Percentiles rank a stretch among this genome's conserved stretches.
Evolutionary conservation across 2,888 invertebrate species (phyloP).

Genomic region (Thera obeliscata): DNA sequence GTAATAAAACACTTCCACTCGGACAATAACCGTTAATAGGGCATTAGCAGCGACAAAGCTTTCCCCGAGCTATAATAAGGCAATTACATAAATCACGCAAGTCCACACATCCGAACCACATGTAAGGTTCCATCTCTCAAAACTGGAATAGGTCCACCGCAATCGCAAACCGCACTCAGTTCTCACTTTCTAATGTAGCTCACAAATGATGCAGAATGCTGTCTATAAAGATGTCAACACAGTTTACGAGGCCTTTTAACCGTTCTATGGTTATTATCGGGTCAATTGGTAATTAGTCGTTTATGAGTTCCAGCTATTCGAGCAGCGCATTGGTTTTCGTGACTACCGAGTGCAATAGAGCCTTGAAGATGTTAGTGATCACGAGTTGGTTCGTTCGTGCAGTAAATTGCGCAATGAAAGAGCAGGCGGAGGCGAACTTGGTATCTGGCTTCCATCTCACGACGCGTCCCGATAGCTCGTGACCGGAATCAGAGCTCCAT

Average conservation of each 20-base stretch:
- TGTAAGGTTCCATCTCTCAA: conserved; percentile 38
- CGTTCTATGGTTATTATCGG: conserved; percentile 27
- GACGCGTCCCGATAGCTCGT: conserved; percentile 64
- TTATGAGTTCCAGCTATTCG: conserved; percentile 8
- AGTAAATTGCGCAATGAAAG: conserved; percentile 78
- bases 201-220: conserved; percentile 47
- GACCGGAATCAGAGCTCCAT: conserved; percentile 55
- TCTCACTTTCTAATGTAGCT: conserved; percentile 56
- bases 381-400: conserved; percentile 67
- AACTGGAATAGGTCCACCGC: conserved; percentile 44
- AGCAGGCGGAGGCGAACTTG: conserved; percentile 58
- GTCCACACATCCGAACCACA: conserved; percentile 34
- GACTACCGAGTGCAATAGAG: conserved; percentile 63
- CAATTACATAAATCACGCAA: conserved; percentile 52
- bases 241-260: conserved; percentile 40
- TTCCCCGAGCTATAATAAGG: conserved; percentile 62
- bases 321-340: conserved; percentile 59
- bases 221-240: conserved; percentile 59
- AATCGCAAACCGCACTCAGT: conserved; percentile 53
- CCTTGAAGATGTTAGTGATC: conserved; percentile 67
- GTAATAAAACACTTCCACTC: conserved; percentile 81
- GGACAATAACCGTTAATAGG: conserved; percentile 76
- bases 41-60: conserved; percentile 70
- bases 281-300: conserved; percentile 26
- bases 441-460: conserved; percentile 71